Evolutionary conservation across 1,140 invertebrate species (phyloP), one percentile per base, ranked within the genome.

Genomic region (Diabrotica undecimpunctata): DNA sequence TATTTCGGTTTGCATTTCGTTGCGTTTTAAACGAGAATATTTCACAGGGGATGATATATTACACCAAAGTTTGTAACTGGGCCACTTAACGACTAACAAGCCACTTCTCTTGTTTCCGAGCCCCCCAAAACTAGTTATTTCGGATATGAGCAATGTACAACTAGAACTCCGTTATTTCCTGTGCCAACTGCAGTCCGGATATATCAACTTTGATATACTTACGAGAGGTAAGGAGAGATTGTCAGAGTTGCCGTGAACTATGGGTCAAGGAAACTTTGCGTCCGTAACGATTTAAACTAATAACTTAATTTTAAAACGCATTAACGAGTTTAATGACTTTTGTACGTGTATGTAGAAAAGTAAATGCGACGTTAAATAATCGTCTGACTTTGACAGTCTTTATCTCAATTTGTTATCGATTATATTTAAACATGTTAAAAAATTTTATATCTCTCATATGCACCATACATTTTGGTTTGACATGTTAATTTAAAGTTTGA

Each of bases 71-170:
- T 60, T 11, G 38, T 25, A 60, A 60, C 58, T 60, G 38, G 58
- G 46, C 38, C 58, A 60, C 38, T 57, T 60, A 5, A 14, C 38
- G 38, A 38, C 37, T 60, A 60, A 60, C 58, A 60, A 60, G 58
- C 58, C 58, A 60, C 58, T 60, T 60, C 41, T 60, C 58, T 60
- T 13, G 58, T 60, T 60, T 60, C 58, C 58, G 58, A 36, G 12
- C 13, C 25, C 46, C 58, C 58, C 37, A 50, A 60, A 60, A 60
- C 58, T 60, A 60, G 58, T 60, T 60, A 51, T 50, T 60, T 51
- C 58, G 58, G 58, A 60, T 60, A 60, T 60, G 46, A 60, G 58
- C 58, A 60, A 60, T 60, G 58, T 39, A 50, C 58, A 60, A 60
- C 58, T 60, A 60, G 36, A 36, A 60, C 58, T 60, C 7, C 39